Conservation (phyloP, 2,888 invertebrate genomes). For the Netelia fuscicornis region DNA sequence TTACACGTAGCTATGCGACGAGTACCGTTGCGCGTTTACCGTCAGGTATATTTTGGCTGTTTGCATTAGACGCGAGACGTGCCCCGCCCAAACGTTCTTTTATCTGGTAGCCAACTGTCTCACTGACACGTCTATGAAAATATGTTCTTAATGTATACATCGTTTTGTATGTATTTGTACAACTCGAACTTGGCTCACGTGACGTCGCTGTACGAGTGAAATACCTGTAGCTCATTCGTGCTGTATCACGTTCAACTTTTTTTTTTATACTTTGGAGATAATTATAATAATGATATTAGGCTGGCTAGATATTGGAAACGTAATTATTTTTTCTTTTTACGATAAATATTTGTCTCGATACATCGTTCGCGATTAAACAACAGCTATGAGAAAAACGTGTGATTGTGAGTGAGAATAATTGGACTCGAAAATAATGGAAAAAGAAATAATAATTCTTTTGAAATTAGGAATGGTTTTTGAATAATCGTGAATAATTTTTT, state of each 20-base stretch:
- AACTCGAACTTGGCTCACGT: slow-evolving; percentile 10
- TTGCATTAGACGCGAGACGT: slow-evolving; percentile 49
- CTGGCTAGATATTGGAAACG: no score
- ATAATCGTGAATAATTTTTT: not conserved
- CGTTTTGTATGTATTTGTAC: slow-evolving; percentile 13
- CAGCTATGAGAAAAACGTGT: not conserved
- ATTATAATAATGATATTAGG: no score
- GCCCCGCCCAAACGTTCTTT: slow-evolving; percentile 22
- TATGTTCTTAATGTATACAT: slow-evolving; percentile 3
- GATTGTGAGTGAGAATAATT: no score
- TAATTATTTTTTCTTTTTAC: no score
- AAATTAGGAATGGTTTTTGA: not conserved
- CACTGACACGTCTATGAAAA: slow-evolving; percentile 10
- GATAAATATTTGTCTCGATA: no score
- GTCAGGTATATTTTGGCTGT: slow-evolving; percentile 51
- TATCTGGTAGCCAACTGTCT: slow-evolving; percentile 43
- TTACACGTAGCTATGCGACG: slow-evolving; percentile 58
- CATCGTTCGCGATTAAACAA: not conserved
- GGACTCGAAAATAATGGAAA: no score
- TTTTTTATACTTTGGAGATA: no score
- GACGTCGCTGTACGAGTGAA: not conserved
- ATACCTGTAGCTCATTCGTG: not conserved
- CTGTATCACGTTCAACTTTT: no score
- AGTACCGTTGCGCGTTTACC: slow-evolving; percentile 31
- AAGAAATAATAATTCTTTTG: not conserved